Conservation (phyloP, 92 coral and sea anemone species). For the Parazoanthus darwini region DNA sequence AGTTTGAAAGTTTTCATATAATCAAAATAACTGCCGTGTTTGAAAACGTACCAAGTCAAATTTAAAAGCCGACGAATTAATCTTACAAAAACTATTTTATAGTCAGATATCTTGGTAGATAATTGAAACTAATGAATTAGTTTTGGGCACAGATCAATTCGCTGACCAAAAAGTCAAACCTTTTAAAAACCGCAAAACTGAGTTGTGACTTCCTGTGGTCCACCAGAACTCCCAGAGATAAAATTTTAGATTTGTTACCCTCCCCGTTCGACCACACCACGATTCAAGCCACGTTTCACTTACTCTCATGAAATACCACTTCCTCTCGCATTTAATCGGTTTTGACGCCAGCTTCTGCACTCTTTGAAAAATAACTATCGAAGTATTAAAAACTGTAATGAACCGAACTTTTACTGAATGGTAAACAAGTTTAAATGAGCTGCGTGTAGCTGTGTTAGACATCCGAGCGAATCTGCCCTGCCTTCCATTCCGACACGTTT, state of each 20-base stretch:
- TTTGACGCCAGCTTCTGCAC: not conserved
- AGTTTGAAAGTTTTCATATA: not conserved
- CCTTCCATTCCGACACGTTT: not conserved
- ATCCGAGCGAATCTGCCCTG: not conserved
- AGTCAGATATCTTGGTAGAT: not conserved
- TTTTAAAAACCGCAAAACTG: not conserved
- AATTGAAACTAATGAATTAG: too few relatives aligned
- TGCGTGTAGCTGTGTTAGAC: not conserved
- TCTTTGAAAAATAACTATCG: not conserved
- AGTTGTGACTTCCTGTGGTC: not conserved
- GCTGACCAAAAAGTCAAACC: not conserved
- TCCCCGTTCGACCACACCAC: not conserved
- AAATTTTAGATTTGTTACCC: not conserved
- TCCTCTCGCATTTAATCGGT: not conserved
- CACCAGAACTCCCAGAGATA: not conserved
- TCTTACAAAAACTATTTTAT: too few relatives aligned
- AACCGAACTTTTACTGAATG: too few relatives aligned
- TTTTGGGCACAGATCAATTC: not conserved
- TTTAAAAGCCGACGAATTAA: not conserved
- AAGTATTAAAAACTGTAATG: not conserved
- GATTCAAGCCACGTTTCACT: not conserved
- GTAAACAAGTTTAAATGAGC: not conserved
- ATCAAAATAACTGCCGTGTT: not conserved
- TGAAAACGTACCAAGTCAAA: not conserved
- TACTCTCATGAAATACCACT: not conserved